phyloP scores from a whole-genome alignment of 2,797 vertebrate species.

The Miichthys miiuy region DNA sequence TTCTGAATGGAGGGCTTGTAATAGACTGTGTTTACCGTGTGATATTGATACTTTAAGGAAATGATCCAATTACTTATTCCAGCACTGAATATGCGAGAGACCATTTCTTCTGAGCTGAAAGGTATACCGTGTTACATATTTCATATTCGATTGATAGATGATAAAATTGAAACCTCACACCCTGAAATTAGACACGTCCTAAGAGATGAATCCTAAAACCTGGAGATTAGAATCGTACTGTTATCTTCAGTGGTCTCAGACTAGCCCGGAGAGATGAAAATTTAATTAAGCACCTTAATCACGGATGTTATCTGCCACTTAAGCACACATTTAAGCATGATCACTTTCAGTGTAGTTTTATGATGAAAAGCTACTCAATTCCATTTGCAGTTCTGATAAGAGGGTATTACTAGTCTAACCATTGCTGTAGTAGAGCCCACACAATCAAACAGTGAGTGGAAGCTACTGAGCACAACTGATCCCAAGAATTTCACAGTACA shows the following conservation, averaged over 20 bases:
- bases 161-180: constrained; percentile 82
- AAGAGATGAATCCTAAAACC: constrained; percentile 72
- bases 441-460: constrained; percentile 83
- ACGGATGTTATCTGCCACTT: constrained; percentile 85
- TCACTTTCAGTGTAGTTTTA: constrained; percentile 82
- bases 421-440: constrained; percentile 77
- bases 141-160: constrained; percentile 69
- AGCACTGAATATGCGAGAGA: constrained; percentile 29
- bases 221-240: constrained; percentile 78
- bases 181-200: constrained; percentile 84
- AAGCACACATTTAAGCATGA: constrained; percentile 84
- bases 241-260: constrained; percentile 83
- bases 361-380: constrained; percentile 85
- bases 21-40: constrained; percentile 6
- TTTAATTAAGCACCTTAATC: constrained; percentile 88
- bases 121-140: constrained; percentile 61
- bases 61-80: constrained; percentile 23
- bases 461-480: constrained; percentile 87
- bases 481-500: constrained; percentile 87
- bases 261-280: constrained; percentile 83
- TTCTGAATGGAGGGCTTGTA: not conserved
- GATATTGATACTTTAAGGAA: constrained; percentile 18
- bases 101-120: constrained; percentile 55
- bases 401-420: constrained; percentile 83
- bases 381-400: constrained; percentile 85